Evolutionary conservation across 2,113 vertebrate species (phyloP), one percentile per base, ranked within the genome.

Genomic region (Carassius gibelio): DNA sequence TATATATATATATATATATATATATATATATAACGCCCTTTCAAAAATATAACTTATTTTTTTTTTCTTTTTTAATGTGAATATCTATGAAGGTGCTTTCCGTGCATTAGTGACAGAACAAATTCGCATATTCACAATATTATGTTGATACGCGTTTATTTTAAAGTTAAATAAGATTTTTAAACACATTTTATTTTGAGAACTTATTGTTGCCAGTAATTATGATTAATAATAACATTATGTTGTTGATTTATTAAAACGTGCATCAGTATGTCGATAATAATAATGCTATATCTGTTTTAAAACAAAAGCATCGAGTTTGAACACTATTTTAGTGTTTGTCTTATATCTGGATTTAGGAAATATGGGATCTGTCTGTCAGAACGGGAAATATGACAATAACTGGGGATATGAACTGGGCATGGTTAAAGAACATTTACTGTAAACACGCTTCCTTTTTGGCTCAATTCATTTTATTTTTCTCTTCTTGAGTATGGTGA

Each of bases 401-500:
- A 88, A 72, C 48, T 79, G 80, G 83, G 83, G 81, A 87, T 79
- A 81, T 26, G 84, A 74, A 17, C 34, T 82, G 30, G 45, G 86
- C 71, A 55, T 69, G 64, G 45, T 34, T 36, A 38, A 72, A 72
- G 61, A 83, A 48, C 76, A 71, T 85, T 86, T 89, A 36, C 50
- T 66, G 69, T 83, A 85, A 90, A 90, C 88, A 91, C 88, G 85
- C 92, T 94, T 94, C 94, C 94, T 88, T 86, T 91, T 87, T 93
- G 93, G 91, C 92, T 89, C 89, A 87, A 92, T 89, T 85, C 89
- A 75, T 15, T 93, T 88, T 93, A 91, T 92, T 94, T 92, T 86
- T 89, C 90, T 91, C 88, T 91, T 92, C 30, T 91, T 84, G 38
- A 90, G 48, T 77, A 23, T 85, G 84, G 90, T 84, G 81, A 78